Evolutionary conservation across 2,113 vertebrate species (phyloP).

Genomic region (Antennarius striatus): DNA sequence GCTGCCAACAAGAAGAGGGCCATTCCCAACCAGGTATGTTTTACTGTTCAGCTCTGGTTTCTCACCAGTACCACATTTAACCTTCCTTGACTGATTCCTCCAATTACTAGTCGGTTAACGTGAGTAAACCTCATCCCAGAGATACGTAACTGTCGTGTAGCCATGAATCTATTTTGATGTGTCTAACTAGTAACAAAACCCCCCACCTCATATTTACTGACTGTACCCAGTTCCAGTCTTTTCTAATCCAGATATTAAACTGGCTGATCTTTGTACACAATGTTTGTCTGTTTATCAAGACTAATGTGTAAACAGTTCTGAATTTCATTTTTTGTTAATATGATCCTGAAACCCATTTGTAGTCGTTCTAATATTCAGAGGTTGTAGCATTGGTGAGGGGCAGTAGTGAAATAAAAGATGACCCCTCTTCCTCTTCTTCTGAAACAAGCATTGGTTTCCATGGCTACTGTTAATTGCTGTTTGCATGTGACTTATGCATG

Average conservation of each 20-base stretch:
- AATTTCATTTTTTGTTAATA: not conserved
- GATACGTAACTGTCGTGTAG: slow-evolving; percentile 30
- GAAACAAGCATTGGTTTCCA: slow-evolving; percentile 43
- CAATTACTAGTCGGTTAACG: slow-evolving; percentile 43
- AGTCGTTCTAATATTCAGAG: slow-evolving; percentile 12
- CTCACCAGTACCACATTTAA: slow-evolving; percentile 45
- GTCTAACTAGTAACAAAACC: slow-evolving; percentile 23
- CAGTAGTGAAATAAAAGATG: slow-evolving; percentile 21
- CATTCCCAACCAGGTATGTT: slow-evolving; percentile 92
- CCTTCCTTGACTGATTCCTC: slow-evolving; percentile 29
- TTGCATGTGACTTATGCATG: slow-evolving; percentile 68
- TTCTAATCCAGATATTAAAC: slow-evolving; percentile 1
- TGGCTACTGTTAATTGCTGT: slow-evolving; percentile 41
- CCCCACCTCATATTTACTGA: slow-evolving; percentile 1
- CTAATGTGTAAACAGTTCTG: slow-evolving; percentile 2
- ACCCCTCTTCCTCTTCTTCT: slow-evolving; percentile 35
- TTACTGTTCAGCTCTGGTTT: slow-evolving; percentile 12
- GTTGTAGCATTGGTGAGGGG: slow-evolving; percentile 17
- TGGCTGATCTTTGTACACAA: slow-evolving; percentile 6
- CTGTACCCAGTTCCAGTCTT: slow-evolving; percentile 9
- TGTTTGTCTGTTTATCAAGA: slow-evolving; percentile 10
- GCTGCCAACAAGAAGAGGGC: slow-evolving; percentile 93
- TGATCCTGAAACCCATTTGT: not conserved
- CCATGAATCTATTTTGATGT: slow-evolving; percentile 22
- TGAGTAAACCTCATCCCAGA: slow-evolving; percentile 20